phyloP scores from a whole-genome alignment of 1,140 invertebrate species.

The Drosophila seguyi region DNA sequence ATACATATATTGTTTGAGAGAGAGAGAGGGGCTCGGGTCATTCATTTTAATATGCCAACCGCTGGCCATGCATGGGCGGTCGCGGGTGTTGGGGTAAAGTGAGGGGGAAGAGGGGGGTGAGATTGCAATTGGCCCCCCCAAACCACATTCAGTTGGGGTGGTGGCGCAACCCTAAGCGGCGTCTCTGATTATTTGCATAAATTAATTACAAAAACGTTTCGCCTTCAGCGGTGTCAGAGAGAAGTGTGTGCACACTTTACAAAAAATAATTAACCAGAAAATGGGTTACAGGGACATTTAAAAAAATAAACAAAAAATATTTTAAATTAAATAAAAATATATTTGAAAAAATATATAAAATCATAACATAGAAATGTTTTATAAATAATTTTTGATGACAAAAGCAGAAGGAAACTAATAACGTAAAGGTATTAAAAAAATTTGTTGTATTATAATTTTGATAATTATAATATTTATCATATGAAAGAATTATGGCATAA shows the following conservation, averaged over 20 bases:
- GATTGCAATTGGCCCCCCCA: conserved; percentile 43
- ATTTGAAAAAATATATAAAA: too few species aligned
- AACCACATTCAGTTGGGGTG: conserved; percentile 6
- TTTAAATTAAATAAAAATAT: too few species aligned
- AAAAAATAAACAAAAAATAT: background rate
- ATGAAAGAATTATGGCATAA: too few species aligned
- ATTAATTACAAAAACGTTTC: conserved; percentile 79
- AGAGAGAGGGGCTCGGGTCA: conserved; percentile 66
- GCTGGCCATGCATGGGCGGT: conserved; percentile 43
- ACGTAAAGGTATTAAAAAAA: too few species aligned
- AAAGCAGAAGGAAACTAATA: too few species aligned
- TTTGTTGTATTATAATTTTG: too few species aligned
- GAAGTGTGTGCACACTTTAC: conserved; percentile 21
- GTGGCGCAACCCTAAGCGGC: conserved; percentile 44
- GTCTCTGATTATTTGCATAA: conserved; percentile 77
- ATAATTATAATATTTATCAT: too few species aligned
- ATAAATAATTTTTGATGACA: background rate
- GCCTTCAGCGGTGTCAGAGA: conserved; percentile 19
- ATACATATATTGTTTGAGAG: conserved; percentile 31
- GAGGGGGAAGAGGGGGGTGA: too few species aligned
- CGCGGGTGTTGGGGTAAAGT: background rate
- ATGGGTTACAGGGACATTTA: background rate
- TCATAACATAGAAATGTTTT: too few species aligned
- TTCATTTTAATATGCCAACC: conserved; percentile 78
- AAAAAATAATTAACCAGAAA: background rate